Evolutionary conservation across 35 echinoderm and acorn worm genomes (phyloP).

Genomic region (Acanthaster planci): DNA sequence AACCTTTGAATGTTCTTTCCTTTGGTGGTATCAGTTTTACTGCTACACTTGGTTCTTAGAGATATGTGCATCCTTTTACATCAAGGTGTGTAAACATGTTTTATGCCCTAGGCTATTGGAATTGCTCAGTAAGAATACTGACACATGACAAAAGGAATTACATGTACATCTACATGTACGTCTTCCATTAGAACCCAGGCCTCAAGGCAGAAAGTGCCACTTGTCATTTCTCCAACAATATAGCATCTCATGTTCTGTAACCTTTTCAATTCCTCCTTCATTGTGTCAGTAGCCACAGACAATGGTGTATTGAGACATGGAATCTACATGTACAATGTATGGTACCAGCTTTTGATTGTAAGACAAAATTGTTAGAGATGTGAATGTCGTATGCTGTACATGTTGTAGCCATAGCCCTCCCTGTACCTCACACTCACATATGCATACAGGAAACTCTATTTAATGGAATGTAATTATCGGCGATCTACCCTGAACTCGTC

Average conservation of each 20-base stretch:
- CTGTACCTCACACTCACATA: too few relatives aligned
- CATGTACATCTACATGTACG: too few relatives aligned
- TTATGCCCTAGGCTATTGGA: too few relatives aligned
- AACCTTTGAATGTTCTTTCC: too few relatives aligned
- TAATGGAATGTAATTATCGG: constrained; percentile 9
- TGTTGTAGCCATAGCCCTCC: neutral
- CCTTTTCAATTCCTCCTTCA: neutral
- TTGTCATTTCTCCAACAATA: neutral
- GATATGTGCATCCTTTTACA: too few relatives aligned
- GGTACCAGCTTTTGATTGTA: neutral
- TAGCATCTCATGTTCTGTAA: neutral
- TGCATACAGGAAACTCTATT: neutral
- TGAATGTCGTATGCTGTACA: neutral
- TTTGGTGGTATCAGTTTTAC: too few relatives aligned
- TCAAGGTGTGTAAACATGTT: too few relatives aligned
- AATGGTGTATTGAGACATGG: neutral
- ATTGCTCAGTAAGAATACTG: too few relatives aligned
- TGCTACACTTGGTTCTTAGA: too few relatives aligned
- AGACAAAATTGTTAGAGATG: too few relatives aligned
- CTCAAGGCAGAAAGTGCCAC: neutral
- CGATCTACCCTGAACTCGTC: constrained; percentile 7
- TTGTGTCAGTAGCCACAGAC: neutral
- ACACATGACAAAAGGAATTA: too few relatives aligned
- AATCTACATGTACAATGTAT: neutral
- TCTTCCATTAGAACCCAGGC: too few relatives aligned